Percentiles rank a stretch among this genome's conserved stretches.
Conservation (phyloP, 2,113 vertebrate genomes). For the Nibea coibor region DNA sequence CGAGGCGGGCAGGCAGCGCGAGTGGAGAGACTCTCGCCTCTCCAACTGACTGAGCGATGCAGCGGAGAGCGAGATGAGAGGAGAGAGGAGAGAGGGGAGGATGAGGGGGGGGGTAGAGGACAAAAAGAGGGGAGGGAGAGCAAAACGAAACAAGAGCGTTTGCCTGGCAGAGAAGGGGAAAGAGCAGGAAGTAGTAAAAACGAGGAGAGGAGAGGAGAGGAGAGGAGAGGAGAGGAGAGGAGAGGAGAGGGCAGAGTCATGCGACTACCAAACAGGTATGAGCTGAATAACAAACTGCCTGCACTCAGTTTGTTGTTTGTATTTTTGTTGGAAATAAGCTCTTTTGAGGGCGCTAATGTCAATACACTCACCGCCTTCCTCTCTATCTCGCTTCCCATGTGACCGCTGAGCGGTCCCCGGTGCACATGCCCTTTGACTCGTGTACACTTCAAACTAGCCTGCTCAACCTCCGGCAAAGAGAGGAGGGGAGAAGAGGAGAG, state of each 20-base stretch:
- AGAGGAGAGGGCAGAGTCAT: constrained; percentile 25
- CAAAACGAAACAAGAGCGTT: constrained; percentile 48
- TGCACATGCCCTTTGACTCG: constrained; percentile 60
- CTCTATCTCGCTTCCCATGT: constrained; percentile 47
- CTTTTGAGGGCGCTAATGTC: constrained; percentile 57
- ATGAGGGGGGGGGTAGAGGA: constrained; percentile 15
- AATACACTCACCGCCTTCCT: constrained; percentile 43
- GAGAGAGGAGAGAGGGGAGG: constrained; percentile 18
- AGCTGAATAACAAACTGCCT: constrained; percentile 80
- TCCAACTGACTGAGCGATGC: constrained; percentile 76
- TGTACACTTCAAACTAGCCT: constrained; percentile 23
- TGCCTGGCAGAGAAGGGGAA: background rate
- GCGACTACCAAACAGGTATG: constrained; percentile 69
- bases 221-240: background rate
- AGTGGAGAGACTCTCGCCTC: constrained; percentile 78
- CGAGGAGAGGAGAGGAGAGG: background rate
- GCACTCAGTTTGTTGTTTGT: constrained; percentile 1
- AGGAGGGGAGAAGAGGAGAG: background rate
- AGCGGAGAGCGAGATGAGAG: constrained; percentile 71
- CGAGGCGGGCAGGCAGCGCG: constrained; percentile 55
- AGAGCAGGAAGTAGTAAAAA: background rate
- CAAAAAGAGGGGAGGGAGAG: constrained; percentile 39
- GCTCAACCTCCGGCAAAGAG: constrained; percentile 9
- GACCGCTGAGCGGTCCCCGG: constrained; percentile 43
- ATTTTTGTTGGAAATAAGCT: constrained; percentile 52